These are phyloP conservation scores for Nomada ferruginata DNA, from an alignment of 2,888 invertebrate genomes.

Conservation along the genomic window DNA sequence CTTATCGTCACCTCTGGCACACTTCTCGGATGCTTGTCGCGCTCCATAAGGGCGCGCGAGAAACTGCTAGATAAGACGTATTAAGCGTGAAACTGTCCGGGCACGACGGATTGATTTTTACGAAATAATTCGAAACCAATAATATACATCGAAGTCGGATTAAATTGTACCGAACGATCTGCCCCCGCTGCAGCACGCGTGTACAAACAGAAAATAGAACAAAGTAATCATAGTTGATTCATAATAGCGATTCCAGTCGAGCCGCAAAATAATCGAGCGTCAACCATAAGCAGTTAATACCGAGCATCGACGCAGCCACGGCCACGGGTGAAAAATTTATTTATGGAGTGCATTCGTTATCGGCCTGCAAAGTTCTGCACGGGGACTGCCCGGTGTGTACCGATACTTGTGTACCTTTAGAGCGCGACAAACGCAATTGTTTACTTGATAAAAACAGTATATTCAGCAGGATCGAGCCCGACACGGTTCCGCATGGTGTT, in stretches of 20 bases:
- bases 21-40: conserved; percentile 1
- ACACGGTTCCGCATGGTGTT: conserved; percentile 3
- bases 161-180: not conserved
- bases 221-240: conserved; percentile 18
- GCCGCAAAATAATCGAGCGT: conserved; percentile 21
- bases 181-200: too few relatives aligned
- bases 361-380: not conserved
- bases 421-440: conserved; percentile 13
- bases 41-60: too few relatives aligned
- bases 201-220: not conserved
- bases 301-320: conserved; percentile 28
- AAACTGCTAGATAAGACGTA: too few relatives aligned
- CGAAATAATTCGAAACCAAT: not conserved
- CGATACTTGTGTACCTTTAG: not conserved
- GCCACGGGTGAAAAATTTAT: conserved; percentile 7
- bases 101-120: too few relatives aligned
- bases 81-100: too few relatives aligned
- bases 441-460: conserved; percentile 51
- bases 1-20: conserved; percentile 47
- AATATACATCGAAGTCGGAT: not conserved
- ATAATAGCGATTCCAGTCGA: not conserved
- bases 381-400: not conserved
- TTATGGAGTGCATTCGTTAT: conserved; percentile 24
- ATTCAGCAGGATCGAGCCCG: not conserved
- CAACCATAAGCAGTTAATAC: conserved; percentile 80